Evolutionary conservation across 2,113 vertebrate species (phyloP), one percentile per base, ranked within the genome.

Genomic region (Pristiophorus japonicus): DNA sequence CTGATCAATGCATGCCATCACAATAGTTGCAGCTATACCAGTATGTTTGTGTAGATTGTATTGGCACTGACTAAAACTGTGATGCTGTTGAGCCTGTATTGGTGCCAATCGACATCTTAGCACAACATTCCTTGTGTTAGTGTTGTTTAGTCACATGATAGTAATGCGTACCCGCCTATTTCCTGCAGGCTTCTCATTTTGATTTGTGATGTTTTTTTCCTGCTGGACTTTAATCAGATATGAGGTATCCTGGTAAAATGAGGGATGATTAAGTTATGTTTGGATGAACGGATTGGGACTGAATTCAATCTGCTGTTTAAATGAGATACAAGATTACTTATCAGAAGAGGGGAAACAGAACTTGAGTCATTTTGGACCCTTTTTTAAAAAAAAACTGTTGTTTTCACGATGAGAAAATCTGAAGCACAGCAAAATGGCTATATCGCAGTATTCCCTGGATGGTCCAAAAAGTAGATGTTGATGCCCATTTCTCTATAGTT

Each of bases 261-360:
- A 65, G 62, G 59, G 88, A 92, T 63, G 34, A 38, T 63, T 92
- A 63, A 63, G 2, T 90, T 92, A 8, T 22, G 34, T 92, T 92
- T 92, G 88, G 34, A 38, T 63, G 59, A 92, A 92, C 0, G 59
- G 62, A 10, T 38, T 92, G 55, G 59, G 88, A 63, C 88, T 42
- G 88, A 92, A 63, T 65, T 92, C 59, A 63, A 38, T 92, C 62
- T 92, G 62, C 88, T 92, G 16, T 38, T 38, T 81, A 38, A 92
- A 92, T 65, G 59, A 63, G 88, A 65, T 62, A 38, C 34, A 20
- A 42, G 75, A 81, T 81, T 81, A 92, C 34, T 63, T 65, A 8
- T 38, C 88, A 42, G 59, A 63, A 38, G 55, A 63, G 59, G 59
- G 59, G 2, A 63, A 63, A 63, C n/a, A 38, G 59, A 92, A 92